These are phyloP conservation scores for Aleiodes leptofemur DNA, from an alignment of 2,888 invertebrate genomes.

Conservation along the genomic window DNA sequence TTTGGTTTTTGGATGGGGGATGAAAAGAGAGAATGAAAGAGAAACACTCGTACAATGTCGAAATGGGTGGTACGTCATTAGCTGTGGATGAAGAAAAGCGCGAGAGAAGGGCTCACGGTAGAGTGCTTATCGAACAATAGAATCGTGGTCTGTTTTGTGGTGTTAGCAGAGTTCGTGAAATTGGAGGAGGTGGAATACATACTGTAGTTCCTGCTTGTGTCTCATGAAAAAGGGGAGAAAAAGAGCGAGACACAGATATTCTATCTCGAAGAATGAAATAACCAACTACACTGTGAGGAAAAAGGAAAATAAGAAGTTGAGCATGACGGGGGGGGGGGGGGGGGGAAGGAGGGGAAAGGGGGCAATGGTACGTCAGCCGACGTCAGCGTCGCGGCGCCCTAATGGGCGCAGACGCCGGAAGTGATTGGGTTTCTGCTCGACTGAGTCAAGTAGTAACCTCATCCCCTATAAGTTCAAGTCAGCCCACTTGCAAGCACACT, in stretches of 20 bases:
- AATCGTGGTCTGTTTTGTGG: slow-evolving; percentile 70
- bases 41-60: slow-evolving; percentile 58
- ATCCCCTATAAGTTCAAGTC: slow-evolving; percentile 33
- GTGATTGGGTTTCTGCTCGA: slow-evolving; percentile 79
- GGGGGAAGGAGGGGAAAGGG: slow-evolving; percentile 54
- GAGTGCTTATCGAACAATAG: slow-evolving; percentile 72
- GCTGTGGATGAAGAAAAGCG: slow-evolving; percentile 60
- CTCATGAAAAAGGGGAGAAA: slow-evolving; percentile 34
- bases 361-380: slow-evolving; percentile 73
- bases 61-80: slow-evolving; percentile 62
- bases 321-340: slow-evolving; percentile 51
- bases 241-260: slow-evolving; percentile 34
- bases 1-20: slow-evolving; percentile 7
- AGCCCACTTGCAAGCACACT: slow-evolving; percentile 24
- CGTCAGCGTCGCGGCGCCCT: slow-evolving; percentile 77
- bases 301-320: slow-evolving; percentile 50
- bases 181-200: slow-evolving; percentile 42
- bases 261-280: slow-evolving; percentile 51
- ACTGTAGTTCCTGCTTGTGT: slow-evolving; percentile 37
- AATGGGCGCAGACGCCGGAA: slow-evolving; percentile 79
- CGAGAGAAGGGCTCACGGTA: slow-evolving; percentile 61
- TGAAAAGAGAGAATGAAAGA: slow-evolving; percentile 49
- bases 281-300: slow-evolving; percentile 42
- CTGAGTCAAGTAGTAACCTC: slow-evolving; percentile 72
- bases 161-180: slow-evolving; percentile 54